Percentiles rank a stretch among this genome's conserved stretches.
phyloP scores from a whole-genome alignment of 2,797 vertebrate species.

The Neosalanx taihuensis region DNA sequence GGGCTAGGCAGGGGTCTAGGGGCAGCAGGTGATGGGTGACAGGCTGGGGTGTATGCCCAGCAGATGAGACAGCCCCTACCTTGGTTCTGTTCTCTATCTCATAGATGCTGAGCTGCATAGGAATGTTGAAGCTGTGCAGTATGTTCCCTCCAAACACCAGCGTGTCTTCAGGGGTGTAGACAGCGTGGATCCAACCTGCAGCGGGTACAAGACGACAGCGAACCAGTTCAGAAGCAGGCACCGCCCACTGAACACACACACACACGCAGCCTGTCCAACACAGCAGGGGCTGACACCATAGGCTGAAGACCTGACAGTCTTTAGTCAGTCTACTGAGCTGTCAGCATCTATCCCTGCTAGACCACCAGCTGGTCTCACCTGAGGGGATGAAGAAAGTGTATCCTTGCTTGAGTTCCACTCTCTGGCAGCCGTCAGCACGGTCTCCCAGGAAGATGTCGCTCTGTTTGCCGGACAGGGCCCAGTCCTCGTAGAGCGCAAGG shows the following conservation, averaged over 20 bases:
- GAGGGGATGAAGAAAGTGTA: slow-evolving; percentile 98
- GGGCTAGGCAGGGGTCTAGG: no score
- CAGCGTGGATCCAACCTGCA: slow-evolving; percentile 96
- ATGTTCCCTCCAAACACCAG: slow-evolving; percentile 98
- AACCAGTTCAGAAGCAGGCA: background rate
- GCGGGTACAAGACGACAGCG: slow-evolving; percentile 28
- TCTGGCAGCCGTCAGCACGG: slow-evolving; percentile 90
- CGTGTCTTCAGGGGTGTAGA: slow-evolving; percentile 94
- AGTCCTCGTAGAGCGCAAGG: slow-evolving; percentile 93
- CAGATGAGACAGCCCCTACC: slow-evolving; percentile 70
- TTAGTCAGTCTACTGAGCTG: no score
- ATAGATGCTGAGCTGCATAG: slow-evolving; percentile 96
- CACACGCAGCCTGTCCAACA: background rate
- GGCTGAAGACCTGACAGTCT: background rate
- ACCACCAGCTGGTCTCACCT: slow-evolving; percentile 67
- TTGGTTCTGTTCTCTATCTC: slow-evolving; percentile 97
- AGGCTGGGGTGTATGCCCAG: no score
- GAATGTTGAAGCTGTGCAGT: slow-evolving; percentile 99
- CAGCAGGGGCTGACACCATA: background rate
- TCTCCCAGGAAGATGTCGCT: slow-evolving; percentile 96
- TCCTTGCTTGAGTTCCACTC: slow-evolving; percentile 92
- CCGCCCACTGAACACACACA: background rate
- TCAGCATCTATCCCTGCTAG: background rate
- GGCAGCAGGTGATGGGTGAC: no score
- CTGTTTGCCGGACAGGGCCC: slow-evolving; percentile 96